These are phyloP conservation scores for Campoletis sonorensis DNA, from an alignment of 1,140 invertebrate species.

Conservation along the genomic window DNA sequence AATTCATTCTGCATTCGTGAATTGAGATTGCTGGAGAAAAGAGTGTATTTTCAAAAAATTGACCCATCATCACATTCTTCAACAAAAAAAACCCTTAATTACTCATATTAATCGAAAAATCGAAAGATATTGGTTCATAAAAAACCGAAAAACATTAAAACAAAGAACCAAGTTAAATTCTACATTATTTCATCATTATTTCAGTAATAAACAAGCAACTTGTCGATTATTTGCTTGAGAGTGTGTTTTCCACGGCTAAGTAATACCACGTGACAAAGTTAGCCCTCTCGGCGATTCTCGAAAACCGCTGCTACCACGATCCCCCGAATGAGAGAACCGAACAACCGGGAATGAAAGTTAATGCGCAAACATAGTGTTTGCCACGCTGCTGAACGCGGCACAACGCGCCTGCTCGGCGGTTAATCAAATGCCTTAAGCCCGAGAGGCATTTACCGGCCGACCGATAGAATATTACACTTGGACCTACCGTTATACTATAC, in stretches of 20 bases:
- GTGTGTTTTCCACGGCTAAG: not conserved
- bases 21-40: not conserved
- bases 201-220: not conserved
- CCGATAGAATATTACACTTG: slow-evolving; percentile 36
- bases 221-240: not conserved
- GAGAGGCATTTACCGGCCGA: slow-evolving; percentile 28
- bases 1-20: not conserved
- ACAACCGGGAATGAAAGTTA: slow-evolving; percentile 29
- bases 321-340: slow-evolving; percentile 8
- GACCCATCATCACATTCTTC: not conserved
- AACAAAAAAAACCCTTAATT: too few species aligned
- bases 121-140: too few species aligned
- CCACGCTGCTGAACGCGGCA: slow-evolving; percentile 13
- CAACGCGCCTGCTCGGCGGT: slow-evolving; percentile 10
- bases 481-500: not conserved
- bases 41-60: too few species aligned
- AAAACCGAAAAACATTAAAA: too few species aligned
- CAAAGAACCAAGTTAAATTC: too few species aligned
- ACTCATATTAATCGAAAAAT: too few species aligned
- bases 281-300: not conserved
- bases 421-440: slow-evolving; percentile 26
- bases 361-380: slow-evolving; percentile 40
- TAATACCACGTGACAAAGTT: slow-evolving; percentile 22
- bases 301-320: not conserved
- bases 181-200: not conserved